Evolutionary conservation across 2,113 vertebrate species (phyloP).

Genomic region (Opisthocomus hoazin): DNA sequence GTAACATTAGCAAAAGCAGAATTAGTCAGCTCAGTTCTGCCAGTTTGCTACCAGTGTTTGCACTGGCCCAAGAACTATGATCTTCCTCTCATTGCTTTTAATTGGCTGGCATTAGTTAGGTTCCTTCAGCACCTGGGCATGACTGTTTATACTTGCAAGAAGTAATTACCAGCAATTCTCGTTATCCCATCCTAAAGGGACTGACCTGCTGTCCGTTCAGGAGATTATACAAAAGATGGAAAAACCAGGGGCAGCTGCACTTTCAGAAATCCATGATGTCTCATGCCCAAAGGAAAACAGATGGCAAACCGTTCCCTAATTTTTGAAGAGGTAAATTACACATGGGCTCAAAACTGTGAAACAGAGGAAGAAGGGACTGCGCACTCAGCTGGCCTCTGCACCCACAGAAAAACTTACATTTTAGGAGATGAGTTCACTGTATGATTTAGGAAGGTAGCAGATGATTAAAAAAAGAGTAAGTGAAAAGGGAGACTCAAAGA

Average conservation of each 20-base stretch:
- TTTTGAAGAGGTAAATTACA: not conserved
- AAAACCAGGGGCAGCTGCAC: not conserved
- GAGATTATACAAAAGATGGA: not conserved
- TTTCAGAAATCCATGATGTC: not conserved
- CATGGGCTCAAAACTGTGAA: not conserved
- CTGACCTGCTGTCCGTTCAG: not conserved
- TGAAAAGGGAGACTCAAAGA: not conserved
- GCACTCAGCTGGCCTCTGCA: not conserved
- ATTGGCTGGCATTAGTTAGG: constrained; percentile 23
- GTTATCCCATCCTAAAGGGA: not conserved
- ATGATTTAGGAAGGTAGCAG: not conserved
- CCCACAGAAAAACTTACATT: not conserved
- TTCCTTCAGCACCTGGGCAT: not conserved
- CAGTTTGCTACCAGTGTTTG: not conserved
- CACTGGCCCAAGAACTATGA: not conserved
- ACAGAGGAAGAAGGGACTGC: not conserved
- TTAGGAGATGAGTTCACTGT: not conserved
- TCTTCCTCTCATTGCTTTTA: constrained; percentile 21
- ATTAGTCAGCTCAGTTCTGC: constrained; percentile 21
- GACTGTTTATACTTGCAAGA: constrained; percentile 14
- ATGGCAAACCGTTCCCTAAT: not conserved
- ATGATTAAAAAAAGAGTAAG: not conserved
- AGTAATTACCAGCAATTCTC: constrained; percentile 1
- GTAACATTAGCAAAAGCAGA: not conserved
- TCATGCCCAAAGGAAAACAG: not conserved